phyloP scores from a whole-genome alignment of 2,113 vertebrate species.

The Ochotona curzoniae region DNA sequence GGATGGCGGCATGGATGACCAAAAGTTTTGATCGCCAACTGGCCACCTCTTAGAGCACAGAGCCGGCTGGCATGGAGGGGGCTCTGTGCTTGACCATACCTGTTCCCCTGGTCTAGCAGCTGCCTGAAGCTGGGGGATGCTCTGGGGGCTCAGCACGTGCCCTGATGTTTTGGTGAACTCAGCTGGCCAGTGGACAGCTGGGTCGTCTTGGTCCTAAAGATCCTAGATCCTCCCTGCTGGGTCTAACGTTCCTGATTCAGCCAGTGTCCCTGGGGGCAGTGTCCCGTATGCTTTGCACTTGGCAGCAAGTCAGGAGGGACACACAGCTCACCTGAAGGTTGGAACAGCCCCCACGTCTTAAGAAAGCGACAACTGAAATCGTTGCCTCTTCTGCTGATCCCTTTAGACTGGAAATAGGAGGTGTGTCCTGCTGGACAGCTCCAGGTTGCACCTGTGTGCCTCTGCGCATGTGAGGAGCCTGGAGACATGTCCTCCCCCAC shows the following conservation, averaged over 20 bases:
- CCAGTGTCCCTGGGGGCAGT: neutral
- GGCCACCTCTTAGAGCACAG: neutral
- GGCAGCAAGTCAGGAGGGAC: neutral
- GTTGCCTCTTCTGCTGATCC: neutral
- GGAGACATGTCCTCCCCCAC: neutral
- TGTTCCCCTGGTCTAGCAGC: neutral
- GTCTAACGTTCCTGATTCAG: neutral
- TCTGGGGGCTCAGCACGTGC: neutral
- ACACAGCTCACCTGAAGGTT: neutral
- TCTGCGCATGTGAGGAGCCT: neutral
- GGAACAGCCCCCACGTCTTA: neutral
- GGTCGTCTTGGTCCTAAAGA: neutral
- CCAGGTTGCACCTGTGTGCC: neutral
- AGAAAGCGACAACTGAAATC: neutral
- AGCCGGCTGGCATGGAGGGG: neutral
- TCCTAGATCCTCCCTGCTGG: neutral
- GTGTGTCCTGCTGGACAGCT: neutral
- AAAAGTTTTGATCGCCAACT: neutral
- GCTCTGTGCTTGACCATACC: neutral
- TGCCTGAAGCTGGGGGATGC: too few species aligned
- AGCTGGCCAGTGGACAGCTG: neutral
- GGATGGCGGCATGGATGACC: too few species aligned
- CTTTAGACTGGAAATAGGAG: neutral
- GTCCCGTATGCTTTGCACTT: neutral
- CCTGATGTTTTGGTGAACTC: neutral